phyloP scores from a whole-genome alignment of 2,888 invertebrate genomes.

The Sericinus montela region DNA sequence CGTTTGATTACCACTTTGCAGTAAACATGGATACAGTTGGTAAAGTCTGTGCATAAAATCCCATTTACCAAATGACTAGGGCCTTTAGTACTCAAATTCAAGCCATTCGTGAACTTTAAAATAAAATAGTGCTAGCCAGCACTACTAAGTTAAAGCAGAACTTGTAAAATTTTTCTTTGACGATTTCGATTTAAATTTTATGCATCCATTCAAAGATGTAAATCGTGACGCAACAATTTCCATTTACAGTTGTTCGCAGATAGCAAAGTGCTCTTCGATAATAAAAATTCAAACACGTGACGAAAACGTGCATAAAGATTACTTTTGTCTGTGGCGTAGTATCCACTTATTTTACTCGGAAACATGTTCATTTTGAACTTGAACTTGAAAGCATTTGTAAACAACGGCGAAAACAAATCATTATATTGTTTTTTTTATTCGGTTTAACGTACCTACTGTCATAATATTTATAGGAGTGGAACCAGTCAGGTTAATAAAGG shows the following conservation, averaged over 20 bases:
- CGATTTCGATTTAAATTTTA: slow-evolving; percentile 12
- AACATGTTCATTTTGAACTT: not conserved
- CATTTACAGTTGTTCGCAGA: slow-evolving; percentile 10
- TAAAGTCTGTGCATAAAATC: too few species aligned
- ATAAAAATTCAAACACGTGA: not conserved
- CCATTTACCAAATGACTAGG: too few species aligned
- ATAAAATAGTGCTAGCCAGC: too few species aligned
- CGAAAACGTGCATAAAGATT: not conserved
- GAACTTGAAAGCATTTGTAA: not conserved
- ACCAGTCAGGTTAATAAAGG: too few species aligned
- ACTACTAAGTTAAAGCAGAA: too few species aligned
- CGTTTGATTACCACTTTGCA: too few species aligned
- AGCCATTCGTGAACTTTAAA: too few species aligned
- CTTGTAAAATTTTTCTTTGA: not conserved
- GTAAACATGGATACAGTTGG: too few species aligned
- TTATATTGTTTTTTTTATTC: too few species aligned
- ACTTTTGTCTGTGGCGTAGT: not conserved
- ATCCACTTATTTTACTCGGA: not conserved
- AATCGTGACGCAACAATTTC: slow-evolving; percentile 11
- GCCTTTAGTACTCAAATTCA: too few species aligned
- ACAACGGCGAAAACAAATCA: not conserved
- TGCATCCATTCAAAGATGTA: slow-evolving; percentile 14
- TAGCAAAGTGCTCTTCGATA: not conserved
- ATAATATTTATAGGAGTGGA: too few species aligned
- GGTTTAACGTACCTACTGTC: too few species aligned